Evolutionary conservation across 2,797 vertebrate genomes (phyloP).

Genomic region (Diplodus sargus): DNA sequence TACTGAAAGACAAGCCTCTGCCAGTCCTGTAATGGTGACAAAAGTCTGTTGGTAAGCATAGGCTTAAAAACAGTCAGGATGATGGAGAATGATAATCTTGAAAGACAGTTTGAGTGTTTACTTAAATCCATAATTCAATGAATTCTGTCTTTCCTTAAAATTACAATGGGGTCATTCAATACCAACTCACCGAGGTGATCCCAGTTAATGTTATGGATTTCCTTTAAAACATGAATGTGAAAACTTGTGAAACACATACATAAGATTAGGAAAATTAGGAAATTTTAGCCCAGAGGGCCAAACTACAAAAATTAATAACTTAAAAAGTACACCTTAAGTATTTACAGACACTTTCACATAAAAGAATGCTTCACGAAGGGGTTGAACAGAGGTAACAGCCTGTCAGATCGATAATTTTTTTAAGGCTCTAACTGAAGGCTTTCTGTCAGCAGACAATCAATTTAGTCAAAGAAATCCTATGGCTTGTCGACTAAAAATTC

Average conservation of each 20-base stretch:
- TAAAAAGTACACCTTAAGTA: not conserved
- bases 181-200: no score
- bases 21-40: not conserved
- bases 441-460: not conserved
- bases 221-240: no score
- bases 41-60: not conserved
- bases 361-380: not conserved
- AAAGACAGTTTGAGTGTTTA: not conserved
- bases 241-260: no score
- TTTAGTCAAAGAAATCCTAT: not conserved
- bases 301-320: no score
- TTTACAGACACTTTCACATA: not conserved
- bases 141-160: not conserved
- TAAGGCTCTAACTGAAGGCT: not conserved
- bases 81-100: not conserved
- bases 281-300: no score
- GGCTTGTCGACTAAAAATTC: not conserved
- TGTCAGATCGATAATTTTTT: not conserved
- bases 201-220: no score
- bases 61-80: constrained; percentile 1
- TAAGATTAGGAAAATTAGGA: no score
- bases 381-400: not conserved
- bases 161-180: not conserved
- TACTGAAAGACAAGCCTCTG: not conserved
- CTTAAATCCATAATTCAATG: not conserved